A percentile compares a stretch with the other conserved stretches of the same genome.
Conservation (phyloP, 2,888 invertebrate genomes). For the Ochropleura plecta region DNA sequence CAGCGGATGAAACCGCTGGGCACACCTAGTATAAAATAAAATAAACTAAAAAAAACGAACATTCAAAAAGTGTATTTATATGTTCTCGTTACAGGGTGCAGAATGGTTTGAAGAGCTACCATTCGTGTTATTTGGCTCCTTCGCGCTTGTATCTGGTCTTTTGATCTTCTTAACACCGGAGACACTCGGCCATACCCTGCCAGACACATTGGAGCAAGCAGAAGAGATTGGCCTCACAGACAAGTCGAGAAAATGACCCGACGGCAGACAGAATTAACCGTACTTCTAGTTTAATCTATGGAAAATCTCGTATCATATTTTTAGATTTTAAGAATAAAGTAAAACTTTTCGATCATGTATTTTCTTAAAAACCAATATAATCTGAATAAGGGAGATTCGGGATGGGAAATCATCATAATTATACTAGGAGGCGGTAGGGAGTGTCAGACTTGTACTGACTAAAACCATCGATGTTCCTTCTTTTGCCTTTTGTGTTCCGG, state of each 20-base stretch:
- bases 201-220: slow-evolving; percentile 75
- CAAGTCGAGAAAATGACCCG: slow-evolving; percentile 16
- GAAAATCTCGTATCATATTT: slow-evolving; percentile 48
- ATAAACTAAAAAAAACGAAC: background rate
- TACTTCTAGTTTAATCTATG: background rate
- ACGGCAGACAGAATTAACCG: background rate
- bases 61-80: background rate
- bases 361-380: slow-evolving; percentile 25
- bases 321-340: slow-evolving; percentile 19
- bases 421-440: too few relatives aligned
- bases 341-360: slow-evolving; percentile 10
- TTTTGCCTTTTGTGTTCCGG: too few relatives aligned
- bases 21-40: background rate
- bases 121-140: slow-evolving; percentile 88
- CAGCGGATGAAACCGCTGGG: too few relatives aligned
- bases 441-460: too few relatives aligned
- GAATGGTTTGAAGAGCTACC: slow-evolving; percentile 84
- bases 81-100: slow-evolving; percentile 70
- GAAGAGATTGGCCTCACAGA: slow-evolving; percentile 37
- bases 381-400: too few relatives aligned
- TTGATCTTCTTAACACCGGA: slow-evolving; percentile 90
- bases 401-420: too few relatives aligned
- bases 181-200: slow-evolving; percentile 86
- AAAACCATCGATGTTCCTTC: too few relatives aligned
- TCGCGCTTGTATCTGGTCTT: slow-evolving; percentile 87